phyloP scores from a whole-genome alignment of 2,113 vertebrate genomes.

The Mohoua ochrocephala region DNA sequence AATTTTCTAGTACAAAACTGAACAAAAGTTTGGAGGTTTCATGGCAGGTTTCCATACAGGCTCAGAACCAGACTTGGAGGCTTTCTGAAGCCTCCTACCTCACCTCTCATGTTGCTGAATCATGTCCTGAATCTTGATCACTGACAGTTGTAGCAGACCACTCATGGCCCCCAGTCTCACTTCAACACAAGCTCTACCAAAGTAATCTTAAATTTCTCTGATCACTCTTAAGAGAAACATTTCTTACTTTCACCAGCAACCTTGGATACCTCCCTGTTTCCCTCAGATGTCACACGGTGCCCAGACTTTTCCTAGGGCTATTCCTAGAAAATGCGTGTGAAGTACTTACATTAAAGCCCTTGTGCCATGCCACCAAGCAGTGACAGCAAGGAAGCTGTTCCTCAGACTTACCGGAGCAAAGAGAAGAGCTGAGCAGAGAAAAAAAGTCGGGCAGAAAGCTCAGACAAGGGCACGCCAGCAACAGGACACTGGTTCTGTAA shows the following conservation, averaged over 20 bases:
- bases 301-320: not conserved
- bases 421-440: constrained; percentile 36
- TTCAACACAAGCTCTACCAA: not conserved
- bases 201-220: not conserved
- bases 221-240: not conserved
- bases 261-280: not conserved
- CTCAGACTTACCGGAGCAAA: constrained; percentile 70
- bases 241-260: not conserved
- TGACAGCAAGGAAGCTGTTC: not conserved
- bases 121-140: not conserved
- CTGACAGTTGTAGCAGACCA: not conserved
- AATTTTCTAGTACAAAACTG: not conserved
- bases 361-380: not conserved
- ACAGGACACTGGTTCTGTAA: constrained; percentile 15
- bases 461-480: constrained; percentile 40
- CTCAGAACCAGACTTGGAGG: not conserved
- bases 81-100: not conserved
- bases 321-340: not conserved
- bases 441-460: constrained; percentile 24
- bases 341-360: constrained; percentile 3
- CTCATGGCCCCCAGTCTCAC: not conserved
- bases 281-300: not conserved
- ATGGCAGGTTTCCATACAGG: not conserved
- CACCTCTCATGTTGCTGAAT: not conserved
- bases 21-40: not conserved